These are phyloP conservation scores for Acanthopleura granulata DNA, from an alignment of 2,888 invertebrate species.

Conservation along the genomic window DNA sequence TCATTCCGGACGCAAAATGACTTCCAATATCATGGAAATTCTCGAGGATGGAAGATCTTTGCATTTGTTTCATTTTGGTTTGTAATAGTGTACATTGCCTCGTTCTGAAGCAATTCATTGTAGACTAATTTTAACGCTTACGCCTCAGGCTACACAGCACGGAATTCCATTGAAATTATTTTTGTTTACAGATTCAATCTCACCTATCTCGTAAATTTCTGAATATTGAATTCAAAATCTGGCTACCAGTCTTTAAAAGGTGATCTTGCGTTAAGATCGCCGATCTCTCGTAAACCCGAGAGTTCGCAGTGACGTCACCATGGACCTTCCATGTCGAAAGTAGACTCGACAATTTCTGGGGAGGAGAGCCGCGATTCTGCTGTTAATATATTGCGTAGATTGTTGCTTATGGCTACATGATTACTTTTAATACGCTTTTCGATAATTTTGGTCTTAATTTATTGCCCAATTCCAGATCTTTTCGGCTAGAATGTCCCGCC, in stretches of 20 bases:
- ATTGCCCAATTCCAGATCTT: constrained; percentile 17
- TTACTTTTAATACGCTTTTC: not conserved
- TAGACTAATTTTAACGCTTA: not conserved
- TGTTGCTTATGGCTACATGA: constrained; percentile 8
- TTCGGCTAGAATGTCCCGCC: constrained; percentile 84
- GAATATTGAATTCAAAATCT: too few species aligned
- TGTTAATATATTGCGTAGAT: not conserved
- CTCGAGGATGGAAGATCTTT: too few species aligned
- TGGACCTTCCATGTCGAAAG: constrained; percentile 49
- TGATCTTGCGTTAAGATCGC: too few species aligned
- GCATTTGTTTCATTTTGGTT: too few species aligned
- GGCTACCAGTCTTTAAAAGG: too few species aligned
- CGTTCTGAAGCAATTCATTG: not conserved
- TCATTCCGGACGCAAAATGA: too few species aligned
- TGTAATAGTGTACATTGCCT: too few species aligned
- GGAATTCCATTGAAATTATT: too few species aligned
- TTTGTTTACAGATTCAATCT: too few species aligned
- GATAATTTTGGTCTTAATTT: constrained; percentile 6
- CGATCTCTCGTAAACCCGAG: not conserved
- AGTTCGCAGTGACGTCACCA: constrained; percentile 54
- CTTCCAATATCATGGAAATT: too few species aligned
- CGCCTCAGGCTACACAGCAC: too few species aligned
- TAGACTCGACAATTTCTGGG: constrained; percentile 27
- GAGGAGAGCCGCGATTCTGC: not conserved
- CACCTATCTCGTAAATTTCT: too few species aligned